Evolutionary conservation across 1,140 invertebrate species (phyloP), one percentile per base, ranked within the genome.

Genomic region (Dryas iulia): DNA sequence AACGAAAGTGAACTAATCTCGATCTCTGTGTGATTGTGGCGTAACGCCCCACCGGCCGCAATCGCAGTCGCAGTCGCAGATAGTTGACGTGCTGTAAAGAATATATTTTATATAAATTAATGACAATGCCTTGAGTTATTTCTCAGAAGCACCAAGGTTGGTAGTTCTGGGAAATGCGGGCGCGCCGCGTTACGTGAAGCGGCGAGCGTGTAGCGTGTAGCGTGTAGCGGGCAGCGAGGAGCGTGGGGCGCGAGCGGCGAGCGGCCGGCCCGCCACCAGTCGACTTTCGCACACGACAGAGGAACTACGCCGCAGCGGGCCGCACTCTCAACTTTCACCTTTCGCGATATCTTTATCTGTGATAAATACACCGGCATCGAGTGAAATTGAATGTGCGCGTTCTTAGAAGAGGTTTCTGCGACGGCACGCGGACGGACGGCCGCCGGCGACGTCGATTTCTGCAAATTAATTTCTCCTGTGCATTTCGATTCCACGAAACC

Each of bases 381-480:
- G 89, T 89, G 89, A 91, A 91, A 89, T 84, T 89, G 85, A 89
- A 89, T 89, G 86, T 89, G 81, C 76, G 73, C 76, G 78, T 87
- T 86, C 84, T 79, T 82, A 86, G 87, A 87, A 88, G 77, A 82
- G 78, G 77, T 84, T 81, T 87, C 86, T 85, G 83, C 78, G 63
- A 78, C 82, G 78, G 78, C 77, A 83, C 78, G 81, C 82, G 77
- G 78, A 78, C 81, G 68, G 71, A 72, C 81, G 62, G 71, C 76
- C 78, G 80, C 75, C 78, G 70, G 72, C 84, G 79, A 80, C 78
- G 78, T 81, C 78, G 78, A 79, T 87, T 89, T 85, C 87, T 86
- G 86, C 87, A 88, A 91, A 91, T 84, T 91, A 90, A 88, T 91
- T 91, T 91, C 89, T 90, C 85, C 82, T 70, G 82, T 86, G 81